Evolutionary conservation across 2,888 invertebrate genomes (phyloP).

Genomic region (Drosophila parthenogenetica): DNA sequence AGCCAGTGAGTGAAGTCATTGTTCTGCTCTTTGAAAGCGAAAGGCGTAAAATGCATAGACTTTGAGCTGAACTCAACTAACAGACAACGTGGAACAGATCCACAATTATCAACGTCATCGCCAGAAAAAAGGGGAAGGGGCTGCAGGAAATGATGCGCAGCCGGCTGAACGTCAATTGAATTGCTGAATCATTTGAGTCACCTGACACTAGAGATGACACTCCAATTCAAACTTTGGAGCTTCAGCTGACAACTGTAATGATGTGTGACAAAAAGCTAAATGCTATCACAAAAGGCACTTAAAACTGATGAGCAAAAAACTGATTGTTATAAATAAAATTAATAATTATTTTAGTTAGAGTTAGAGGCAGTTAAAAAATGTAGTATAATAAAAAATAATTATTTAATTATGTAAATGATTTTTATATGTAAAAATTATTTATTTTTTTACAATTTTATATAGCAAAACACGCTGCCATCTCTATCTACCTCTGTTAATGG

Average conservation of each 20-base stretch:
- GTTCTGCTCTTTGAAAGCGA: conserved; percentile 63
- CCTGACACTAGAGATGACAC: conserved; percentile 43
- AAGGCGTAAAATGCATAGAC: conserved; percentile 49
- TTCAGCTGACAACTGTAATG: background rate
- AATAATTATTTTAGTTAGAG: too few species aligned
- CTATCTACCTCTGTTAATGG: background rate
- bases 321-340: too few species aligned
- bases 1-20: conserved; percentile 17
- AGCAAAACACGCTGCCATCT: background rate
- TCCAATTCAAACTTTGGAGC: conserved; percentile 2
- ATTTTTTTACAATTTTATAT: too few species aligned
- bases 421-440: too few species aligned
- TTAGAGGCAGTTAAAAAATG: too few species aligned
- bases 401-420: too few species aligned
- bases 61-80: conserved; percentile 24
- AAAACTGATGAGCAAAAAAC: too few species aligned
- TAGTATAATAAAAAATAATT: too few species aligned
- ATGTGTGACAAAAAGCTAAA: background rate
- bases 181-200: conserved; percentile 45
- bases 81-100: conserved; percentile 10
- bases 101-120: background rate
- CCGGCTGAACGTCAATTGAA: conserved; percentile 26
- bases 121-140: background rate
- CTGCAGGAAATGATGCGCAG: conserved; percentile 26
- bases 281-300: background rate